phyloP scores from a whole-genome alignment of 2,113 vertebrate species.

The Benitochromis conjunctus region DNA sequence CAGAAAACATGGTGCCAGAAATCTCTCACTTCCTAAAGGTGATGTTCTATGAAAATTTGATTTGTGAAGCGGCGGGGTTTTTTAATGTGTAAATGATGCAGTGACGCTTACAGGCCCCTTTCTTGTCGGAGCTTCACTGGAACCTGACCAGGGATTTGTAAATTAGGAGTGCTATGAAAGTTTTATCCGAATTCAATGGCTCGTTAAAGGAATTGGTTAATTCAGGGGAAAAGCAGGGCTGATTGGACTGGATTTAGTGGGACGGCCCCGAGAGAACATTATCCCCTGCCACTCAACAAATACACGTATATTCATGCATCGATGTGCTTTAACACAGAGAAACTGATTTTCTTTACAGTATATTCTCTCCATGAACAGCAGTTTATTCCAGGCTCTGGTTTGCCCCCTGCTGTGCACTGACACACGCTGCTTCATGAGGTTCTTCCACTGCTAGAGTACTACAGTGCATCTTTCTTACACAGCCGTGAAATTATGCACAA shows the following conservation, averaged over 20 bases:
- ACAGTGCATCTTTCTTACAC: background rate
- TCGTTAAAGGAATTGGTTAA: constrained; percentile 37
- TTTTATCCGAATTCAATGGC: constrained; percentile 50
- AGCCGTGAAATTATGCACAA: background rate
- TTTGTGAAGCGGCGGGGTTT: background rate
- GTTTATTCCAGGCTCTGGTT: constrained; percentile 55
- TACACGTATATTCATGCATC: background rate
- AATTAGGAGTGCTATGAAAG: constrained; percentile 34
- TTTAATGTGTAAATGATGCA: constrained; percentile 46
- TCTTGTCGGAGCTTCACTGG: constrained; percentile 3
- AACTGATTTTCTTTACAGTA: background rate
- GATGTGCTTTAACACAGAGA: background rate
- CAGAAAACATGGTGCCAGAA: constrained; percentile 14
- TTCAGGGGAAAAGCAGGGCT: constrained; percentile 1
- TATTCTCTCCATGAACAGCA: background rate
- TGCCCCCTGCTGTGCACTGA: constrained; percentile 67
- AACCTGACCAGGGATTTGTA: constrained; percentile 42
- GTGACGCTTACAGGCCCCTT: background rate
- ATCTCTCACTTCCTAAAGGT: constrained; percentile 38
- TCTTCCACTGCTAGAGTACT: background rate
- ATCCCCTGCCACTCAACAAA: constrained; percentile 30
- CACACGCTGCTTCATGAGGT: constrained; percentile 34
- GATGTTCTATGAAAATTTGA: constrained; percentile 50
- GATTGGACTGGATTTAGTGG: background rate
- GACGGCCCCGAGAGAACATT: background rate